Percentiles rank a stretch among this genome's conserved stretches.
phyloP scores from a whole-genome alignment of 2,113 vertebrate genomes.

The Oryzias woworae region DNA sequence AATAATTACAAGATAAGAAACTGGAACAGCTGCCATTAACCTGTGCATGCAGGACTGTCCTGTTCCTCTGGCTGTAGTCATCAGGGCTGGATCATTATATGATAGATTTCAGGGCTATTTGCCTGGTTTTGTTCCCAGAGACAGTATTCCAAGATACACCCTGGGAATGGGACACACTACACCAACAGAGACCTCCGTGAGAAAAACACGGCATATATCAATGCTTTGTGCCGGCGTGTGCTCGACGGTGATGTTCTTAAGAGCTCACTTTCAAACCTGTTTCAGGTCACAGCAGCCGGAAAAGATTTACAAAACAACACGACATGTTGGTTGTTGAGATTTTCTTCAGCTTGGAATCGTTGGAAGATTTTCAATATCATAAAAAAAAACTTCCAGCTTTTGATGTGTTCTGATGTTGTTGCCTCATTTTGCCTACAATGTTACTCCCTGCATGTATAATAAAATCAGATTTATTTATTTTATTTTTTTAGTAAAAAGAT shows the following conservation, averaged over 20 bases:
- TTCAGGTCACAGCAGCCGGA: conserved; percentile 1
- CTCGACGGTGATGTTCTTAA: conserved; percentile 13
- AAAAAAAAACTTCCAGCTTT: too few species aligned
- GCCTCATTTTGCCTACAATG: too few species aligned
- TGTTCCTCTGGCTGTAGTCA: conserved; percentile 62
- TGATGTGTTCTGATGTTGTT: too few species aligned
- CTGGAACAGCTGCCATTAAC: conserved; percentile 67
- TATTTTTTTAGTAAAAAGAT: too few species aligned
- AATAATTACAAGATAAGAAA: conserved; percentile 55
- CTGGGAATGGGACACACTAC: conserved; percentile 81
- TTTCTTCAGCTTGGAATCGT: too few species aligned
- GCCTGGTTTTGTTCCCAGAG: conserved; percentile 78
- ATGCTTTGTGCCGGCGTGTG: conserved; percentile 21
- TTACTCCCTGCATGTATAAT: too few species aligned
- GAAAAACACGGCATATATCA: conserved; percentile 65
- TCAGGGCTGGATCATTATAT: conserved; percentile 78
- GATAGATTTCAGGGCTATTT: conserved; percentile 82
- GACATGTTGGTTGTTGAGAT: too few species aligned
- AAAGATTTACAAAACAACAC: too few species aligned
- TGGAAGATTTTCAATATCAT: too few species aligned
- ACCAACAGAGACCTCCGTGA: conserved; percentile 75
- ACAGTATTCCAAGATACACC: conserved; percentile 73
- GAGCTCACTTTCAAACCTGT: neutral
- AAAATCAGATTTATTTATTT: too few species aligned
- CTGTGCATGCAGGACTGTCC: conserved; percentile 42